These are phyloP conservation scores for Leptobrachium leishanense DNA, from an alignment of 2,113 vertebrate species.

Conservation along the genomic window DNA sequence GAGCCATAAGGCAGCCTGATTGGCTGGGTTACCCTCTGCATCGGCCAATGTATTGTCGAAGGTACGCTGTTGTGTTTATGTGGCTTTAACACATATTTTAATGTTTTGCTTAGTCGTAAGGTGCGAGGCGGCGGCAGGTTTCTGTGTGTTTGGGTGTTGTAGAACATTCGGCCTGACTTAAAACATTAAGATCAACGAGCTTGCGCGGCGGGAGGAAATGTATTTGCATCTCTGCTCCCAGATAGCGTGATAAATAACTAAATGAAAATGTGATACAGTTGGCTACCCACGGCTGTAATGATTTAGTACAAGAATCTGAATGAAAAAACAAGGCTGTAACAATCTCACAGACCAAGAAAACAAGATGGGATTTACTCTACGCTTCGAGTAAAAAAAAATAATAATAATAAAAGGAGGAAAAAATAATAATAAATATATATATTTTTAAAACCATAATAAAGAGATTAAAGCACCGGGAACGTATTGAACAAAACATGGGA, in stretches of 20 bases:
- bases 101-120: not conserved
- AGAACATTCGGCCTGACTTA: slow-evolving; percentile 19
- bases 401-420: not conserved
- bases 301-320: slow-evolving; percentile 40
- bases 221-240: slow-evolving; percentile 41
- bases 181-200: not conserved
- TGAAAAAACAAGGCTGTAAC: slow-evolving; percentile 34
- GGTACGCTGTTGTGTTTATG: too few relatives aligned
- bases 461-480: slow-evolving; percentile 25
- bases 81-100: not conserved
- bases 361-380: slow-evolving; percentile 31
- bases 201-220: slow-evolving; percentile 19
- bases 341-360: slow-evolving; percentile 45
- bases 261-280: slow-evolving; percentile 25
- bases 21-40: too few relatives aligned
- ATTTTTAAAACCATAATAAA: slow-evolving; percentile 12
- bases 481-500: slow-evolving; percentile 36
- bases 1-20: too few relatives aligned
- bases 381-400: slow-evolving; percentile 9
- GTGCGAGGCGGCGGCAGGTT: slow-evolving; percentile 4
- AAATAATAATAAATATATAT: not conserved
- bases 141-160: slow-evolving; percentile 10
- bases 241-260: slow-evolving; percentile 34
- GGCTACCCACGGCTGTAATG: slow-evolving; percentile 41
- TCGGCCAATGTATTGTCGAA: too few relatives aligned